phyloP scores from a whole-genome alignment of 2,113 vertebrate genomes.

The Marmota monax region DNA sequence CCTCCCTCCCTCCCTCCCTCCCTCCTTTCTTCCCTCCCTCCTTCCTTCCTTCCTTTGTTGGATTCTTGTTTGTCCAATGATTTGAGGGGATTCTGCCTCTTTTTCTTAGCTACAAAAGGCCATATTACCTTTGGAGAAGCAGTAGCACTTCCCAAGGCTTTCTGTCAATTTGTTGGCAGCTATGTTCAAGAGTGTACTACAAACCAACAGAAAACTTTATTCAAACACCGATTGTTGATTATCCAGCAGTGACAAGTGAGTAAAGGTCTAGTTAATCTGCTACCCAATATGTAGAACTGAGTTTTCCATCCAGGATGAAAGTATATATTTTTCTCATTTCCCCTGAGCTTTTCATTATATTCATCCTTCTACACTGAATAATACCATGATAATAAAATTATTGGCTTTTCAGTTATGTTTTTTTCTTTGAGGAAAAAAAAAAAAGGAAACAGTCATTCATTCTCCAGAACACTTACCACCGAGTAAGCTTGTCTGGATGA shows the following conservation, averaged over 20 bases:
- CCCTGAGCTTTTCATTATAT: slow-evolving; percentile 22
- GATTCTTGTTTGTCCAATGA: slow-evolving; percentile 11
- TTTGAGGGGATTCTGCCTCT: slow-evolving; percentile 22
- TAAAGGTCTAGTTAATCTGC: slow-evolving; percentile 73
- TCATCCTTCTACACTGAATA: not conserved
- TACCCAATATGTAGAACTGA: not conserved
- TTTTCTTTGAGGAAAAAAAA: slow-evolving; percentile 31
- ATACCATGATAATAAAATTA: slow-evolving; percentile 19
- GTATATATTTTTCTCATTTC: not conserved
- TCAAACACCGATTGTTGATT: slow-evolving; percentile 68
- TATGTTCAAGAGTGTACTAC: slow-evolving; percentile 77
- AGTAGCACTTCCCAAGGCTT: slow-evolving; percentile 60
- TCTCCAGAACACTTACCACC: not conserved
- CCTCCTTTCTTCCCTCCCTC: too few relatives aligned
- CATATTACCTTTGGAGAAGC: slow-evolving; percentile 51
- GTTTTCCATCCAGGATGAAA: not conserved
- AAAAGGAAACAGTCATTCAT: slow-evolving; percentile 30
- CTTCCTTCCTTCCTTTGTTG: too few relatives aligned
- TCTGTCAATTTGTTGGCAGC: slow-evolving; percentile 65
- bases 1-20: too few relatives aligned
- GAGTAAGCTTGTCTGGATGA: not conserved
- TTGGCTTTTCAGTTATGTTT: not conserved
- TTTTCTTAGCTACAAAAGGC: slow-evolving; percentile 63
- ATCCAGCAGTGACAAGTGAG: slow-evolving; percentile 54
- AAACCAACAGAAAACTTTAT: slow-evolving; percentile 76